These are phyloP conservation scores for Helicoverpa assulta DNA, from an alignment of 2,888 invertebrate genomes.

Conservation along the genomic window DNA sequence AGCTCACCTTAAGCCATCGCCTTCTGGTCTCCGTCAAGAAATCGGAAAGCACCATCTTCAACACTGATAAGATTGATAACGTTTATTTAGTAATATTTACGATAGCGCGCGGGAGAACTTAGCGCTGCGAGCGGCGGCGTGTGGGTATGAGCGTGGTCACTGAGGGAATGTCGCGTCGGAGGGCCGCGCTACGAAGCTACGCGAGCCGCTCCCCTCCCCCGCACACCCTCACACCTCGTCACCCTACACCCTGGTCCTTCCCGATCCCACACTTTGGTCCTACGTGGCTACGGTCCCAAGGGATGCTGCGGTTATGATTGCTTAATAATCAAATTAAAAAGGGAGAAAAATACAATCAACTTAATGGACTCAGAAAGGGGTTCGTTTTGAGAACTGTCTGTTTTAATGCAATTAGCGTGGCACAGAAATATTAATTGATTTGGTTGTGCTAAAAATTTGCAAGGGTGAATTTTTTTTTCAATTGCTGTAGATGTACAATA, in stretches of 20 bases:
- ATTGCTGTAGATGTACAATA: neutral
- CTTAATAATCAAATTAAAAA: slow-evolving; percentile 65
- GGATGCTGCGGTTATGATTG: slow-evolving; percentile 61
- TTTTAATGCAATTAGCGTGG: slow-evolving; percentile 49
- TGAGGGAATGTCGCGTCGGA: slow-evolving; percentile 76
- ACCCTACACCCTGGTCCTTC: slow-evolving; percentile 18
- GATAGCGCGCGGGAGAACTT: slow-evolving; percentile 51
- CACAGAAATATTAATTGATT: slow-evolving; percentile 25
- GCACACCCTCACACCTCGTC: slow-evolving; percentile 24
- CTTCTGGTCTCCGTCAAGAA: slow-evolving; percentile 86
- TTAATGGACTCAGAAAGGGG: slow-evolving; percentile 55
- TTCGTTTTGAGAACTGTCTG: slow-evolving; percentile 17
- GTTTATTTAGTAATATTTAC: slow-evolving; percentile 44
- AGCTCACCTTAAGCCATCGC: slow-evolving; percentile 84
- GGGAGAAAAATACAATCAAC: slow-evolving; percentile 61
- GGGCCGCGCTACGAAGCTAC: slow-evolving; percentile 57
- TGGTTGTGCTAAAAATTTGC: neutral
- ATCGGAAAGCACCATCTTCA: slow-evolving; percentile 84
- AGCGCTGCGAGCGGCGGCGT: slow-evolving; percentile 62
- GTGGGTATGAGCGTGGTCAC: slow-evolving; percentile 57
- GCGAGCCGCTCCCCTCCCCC: slow-evolving; percentile 52
- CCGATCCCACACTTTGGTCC: slow-evolving; percentile 11
- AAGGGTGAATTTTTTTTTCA: neutral
- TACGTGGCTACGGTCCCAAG: slow-evolving; percentile 20
- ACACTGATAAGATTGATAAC: slow-evolving; percentile 29